phyloP scores from a whole-genome alignment of 2,888 invertebrate species.

The Bhutanitis thaidina region DNA sequence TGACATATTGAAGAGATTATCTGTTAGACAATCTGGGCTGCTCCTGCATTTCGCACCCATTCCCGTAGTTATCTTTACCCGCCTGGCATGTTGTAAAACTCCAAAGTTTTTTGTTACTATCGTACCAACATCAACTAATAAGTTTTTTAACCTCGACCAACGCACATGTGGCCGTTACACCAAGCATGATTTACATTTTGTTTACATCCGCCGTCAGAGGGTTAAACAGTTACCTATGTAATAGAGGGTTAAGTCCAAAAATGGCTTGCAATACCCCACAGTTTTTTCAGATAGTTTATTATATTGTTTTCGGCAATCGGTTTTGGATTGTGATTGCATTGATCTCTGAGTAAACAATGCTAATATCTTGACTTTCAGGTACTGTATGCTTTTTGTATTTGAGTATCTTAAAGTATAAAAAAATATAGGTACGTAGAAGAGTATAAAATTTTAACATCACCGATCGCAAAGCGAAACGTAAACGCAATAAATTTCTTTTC shows the following conservation, averaged over 20 bases:
- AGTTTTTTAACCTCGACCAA: constrained; percentile 53
- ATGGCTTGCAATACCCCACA: constrained; percentile 24
- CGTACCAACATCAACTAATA: constrained; percentile 31
- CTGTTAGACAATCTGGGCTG: constrained; percentile 18
- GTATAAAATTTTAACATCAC: constrained; percentile 17
- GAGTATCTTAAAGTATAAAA: no score
- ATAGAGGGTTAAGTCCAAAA: constrained; percentile 37
- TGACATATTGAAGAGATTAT: neutral
- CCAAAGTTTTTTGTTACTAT: constrained; percentile 40
- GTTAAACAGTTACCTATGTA: constrained; percentile 46
- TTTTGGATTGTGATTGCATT: no score
- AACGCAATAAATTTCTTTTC: constrained; percentile 19
- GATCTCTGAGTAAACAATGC: no score
- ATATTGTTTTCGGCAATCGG: no score
- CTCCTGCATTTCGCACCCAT: constrained; percentile 27
- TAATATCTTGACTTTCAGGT: no score
- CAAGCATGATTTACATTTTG: constrained; percentile 55
- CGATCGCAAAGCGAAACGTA: constrained; percentile 13
- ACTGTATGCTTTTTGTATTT: no score
- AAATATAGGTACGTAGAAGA: neutral
- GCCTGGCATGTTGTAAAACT: constrained; percentile 50
- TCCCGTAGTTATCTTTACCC: constrained; percentile 36
- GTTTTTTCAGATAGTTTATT: constrained; percentile 10
- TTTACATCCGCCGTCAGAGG: constrained; percentile 67
- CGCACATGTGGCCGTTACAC: constrained; percentile 54